phyloP scores from a whole-genome alignment of 2,797 vertebrate species.

The Molossus alvarezi region DNA sequence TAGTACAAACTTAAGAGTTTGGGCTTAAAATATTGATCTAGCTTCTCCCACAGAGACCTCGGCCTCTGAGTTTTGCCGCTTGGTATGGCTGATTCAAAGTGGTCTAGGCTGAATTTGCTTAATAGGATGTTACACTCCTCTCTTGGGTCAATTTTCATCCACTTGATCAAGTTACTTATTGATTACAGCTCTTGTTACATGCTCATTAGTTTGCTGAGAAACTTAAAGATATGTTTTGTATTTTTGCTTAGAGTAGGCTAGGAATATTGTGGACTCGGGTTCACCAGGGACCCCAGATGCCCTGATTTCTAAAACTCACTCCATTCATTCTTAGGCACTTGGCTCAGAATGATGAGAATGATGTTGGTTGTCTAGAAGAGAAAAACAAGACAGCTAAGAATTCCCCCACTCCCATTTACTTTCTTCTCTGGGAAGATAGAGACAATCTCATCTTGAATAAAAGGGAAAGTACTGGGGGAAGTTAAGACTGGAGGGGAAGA shows the following conservation, averaged over 20 bases:
- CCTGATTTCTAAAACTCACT: slow-evolving; percentile 39
- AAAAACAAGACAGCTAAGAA: not conserved
- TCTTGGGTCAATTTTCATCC: slow-evolving; percentile 76
- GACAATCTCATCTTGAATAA: slow-evolving; percentile 4
- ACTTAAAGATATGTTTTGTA: slow-evolving; percentile 49
- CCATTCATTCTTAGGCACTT: slow-evolving; percentile 24
- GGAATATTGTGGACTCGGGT: not conserved
- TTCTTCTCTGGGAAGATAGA: slow-evolving; percentile 12
- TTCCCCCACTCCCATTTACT: not conserved
- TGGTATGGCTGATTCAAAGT: slow-evolving; percentile 71
- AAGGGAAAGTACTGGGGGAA: not conserved
- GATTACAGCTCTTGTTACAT: slow-evolving; percentile 59
- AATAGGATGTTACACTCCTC: slow-evolving; percentile 72
- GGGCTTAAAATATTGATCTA: slow-evolving; percentile 74
- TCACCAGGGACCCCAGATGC: not conserved
- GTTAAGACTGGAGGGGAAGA: not conserved
- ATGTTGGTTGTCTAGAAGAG: not conserved
- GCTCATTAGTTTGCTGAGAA: slow-evolving; percentile 69
- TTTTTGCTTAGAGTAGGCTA: slow-evolving; percentile 63
- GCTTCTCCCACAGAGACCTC: slow-evolving; percentile 20
- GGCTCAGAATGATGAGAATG: slow-evolving; percentile 36
- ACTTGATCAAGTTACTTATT: slow-evolving; percentile 83
- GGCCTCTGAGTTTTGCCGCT: slow-evolving; percentile 50
- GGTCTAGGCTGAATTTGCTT: slow-evolving; percentile 72
- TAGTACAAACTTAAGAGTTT: slow-evolving; percentile 71